Evolutionary conservation across 2,797 vertebrate genomes (phyloP).

Genomic region (Lepilemur septentrionalis): DNA sequence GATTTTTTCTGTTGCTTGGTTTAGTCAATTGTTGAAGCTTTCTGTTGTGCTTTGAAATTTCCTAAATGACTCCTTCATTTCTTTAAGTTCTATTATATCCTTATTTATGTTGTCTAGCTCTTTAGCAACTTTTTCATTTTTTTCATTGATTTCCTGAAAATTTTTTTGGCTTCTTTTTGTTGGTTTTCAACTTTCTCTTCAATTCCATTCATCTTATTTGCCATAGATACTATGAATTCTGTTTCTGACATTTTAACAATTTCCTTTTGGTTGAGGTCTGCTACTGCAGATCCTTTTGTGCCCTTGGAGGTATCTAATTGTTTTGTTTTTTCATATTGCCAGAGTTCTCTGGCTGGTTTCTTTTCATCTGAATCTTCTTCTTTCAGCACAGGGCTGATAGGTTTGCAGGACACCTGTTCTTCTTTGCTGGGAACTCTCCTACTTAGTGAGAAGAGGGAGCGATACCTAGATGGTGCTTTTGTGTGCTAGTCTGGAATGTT

Average conservation of each 20-base stretch:
- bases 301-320: neutral
- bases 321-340: neutral
- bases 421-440: neutral
- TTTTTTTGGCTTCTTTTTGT: neutral
- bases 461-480: neutral
- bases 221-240: neutral
- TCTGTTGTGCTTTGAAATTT: neutral
- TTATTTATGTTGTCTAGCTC: neutral
- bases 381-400: neutral
- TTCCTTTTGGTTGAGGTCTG: neutral
- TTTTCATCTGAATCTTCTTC: neutral
- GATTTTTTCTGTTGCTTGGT: neutral
- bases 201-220: neutral
- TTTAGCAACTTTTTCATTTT: neutral
- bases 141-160: neutral
- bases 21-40: neutral
- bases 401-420: neutral
- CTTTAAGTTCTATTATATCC: neutral
- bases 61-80: neutral
- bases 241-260: neutral
- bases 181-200: neutral
- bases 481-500: neutral
- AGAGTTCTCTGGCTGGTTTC: neutral
- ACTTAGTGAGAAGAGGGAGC: neutral
- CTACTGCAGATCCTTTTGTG: neutral